phyloP scores from a whole-genome alignment of 2,797 vertebrate genomes.

The Chelon labrosus region DNA sequence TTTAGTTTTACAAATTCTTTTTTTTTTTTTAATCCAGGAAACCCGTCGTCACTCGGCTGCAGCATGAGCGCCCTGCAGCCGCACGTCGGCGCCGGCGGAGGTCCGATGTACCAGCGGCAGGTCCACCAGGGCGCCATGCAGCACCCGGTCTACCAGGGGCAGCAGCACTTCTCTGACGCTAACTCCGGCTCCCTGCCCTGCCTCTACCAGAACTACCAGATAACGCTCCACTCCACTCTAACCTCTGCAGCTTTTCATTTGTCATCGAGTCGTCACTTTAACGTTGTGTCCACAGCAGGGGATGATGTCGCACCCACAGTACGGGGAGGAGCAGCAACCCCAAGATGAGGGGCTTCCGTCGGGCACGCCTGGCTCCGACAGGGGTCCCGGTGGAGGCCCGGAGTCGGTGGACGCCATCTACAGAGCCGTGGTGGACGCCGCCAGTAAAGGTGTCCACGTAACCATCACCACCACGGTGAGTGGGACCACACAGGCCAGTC shows the following conservation, averaged over 20 bases:
- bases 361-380: slow-evolving; percentile 84
- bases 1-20: too few species aligned
- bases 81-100: slow-evolving; percentile 80
- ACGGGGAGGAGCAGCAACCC: slow-evolving; percentile 85
- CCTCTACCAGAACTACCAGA: slow-evolving; percentile 98
- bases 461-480: slow-evolving; percentile 93
- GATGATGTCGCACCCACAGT: slow-evolving; percentile 82
- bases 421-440: slow-evolving; percentile 94
- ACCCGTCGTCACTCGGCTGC: slow-evolving; percentile 88
- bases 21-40: slow-evolving; percentile 81
- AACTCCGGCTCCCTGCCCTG: slow-evolving; percentile 90
- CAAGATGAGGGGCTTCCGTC: slow-evolving; percentile 82
- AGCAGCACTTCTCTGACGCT: slow-evolving; percentile 83
- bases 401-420: slow-evolving; percentile 95
- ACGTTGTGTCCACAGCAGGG: slow-evolving; percentile 70
- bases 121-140: slow-evolving; percentile 87
- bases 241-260: neutral
- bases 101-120: slow-evolving; percentile 76
- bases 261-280: neutral
- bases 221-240: slow-evolving; percentile 57
- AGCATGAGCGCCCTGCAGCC: slow-evolving; percentile 89
- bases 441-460: slow-evolving; percentile 95
- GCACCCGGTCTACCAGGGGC: slow-evolving; percentile 91
- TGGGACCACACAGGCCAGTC: slow-evolving; percentile 91
- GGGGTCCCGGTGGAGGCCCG: slow-evolving; percentile 80